Base-by-base conservation (phyloP, 2,113 vertebrate species). In the Dendropsophus ebraccatus region DNA sequence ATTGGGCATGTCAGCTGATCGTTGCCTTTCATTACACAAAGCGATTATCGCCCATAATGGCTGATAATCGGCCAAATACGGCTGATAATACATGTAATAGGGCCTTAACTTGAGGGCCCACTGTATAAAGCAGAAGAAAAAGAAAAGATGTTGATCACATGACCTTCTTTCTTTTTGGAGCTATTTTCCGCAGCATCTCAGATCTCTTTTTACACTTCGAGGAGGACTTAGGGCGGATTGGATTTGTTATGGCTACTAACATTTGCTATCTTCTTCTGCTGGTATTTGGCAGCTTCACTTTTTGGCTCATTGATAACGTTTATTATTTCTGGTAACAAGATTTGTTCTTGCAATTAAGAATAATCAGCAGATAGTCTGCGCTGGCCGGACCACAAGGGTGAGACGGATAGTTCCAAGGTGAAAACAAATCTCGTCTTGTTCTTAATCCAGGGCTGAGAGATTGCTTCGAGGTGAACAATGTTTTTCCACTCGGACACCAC, bases 251-350 rank as follows among this genome's bases (percentile, higher is more conserved):
- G 78, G 37, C 78, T 80, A 37, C 77, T 41, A 41, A 62, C 12
- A 19, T 25, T 62, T 45, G 56, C 45, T 21, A 60, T 45, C 49
- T 56, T 37, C 8, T 8, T 45, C 8, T n/a, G 6, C n/a, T 41
- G 56, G 4, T 7, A 25, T 77, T 25, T 52, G 74, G 77, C 54
- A 16, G 35, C 77, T 8, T 32, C 25, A 6, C 14, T 62, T n/a
- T 58, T 81, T 81, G 35, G 47, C 74, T 19, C 32, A 9, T 54
- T 45, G 14, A 6, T 17, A 25, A 47, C 35, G 35, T 62, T 54
- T 45, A 45, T 62, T 81, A 81, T 58, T 47, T 81, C n/a, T 65
- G 78, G 56, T 62, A 17, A 25, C n/a, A 11, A 58, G 78, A n/a
- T 16, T 47, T 62, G 23, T 11, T 30, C 54, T 41, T 13, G 50